Percentiles rank a stretch among this genome's conserved stretches.
These are phyloP conservation scores for Aethes cnicana DNA, from an alignment of 2,888 invertebrate genomes.

Conservation along the genomic window DNA sequence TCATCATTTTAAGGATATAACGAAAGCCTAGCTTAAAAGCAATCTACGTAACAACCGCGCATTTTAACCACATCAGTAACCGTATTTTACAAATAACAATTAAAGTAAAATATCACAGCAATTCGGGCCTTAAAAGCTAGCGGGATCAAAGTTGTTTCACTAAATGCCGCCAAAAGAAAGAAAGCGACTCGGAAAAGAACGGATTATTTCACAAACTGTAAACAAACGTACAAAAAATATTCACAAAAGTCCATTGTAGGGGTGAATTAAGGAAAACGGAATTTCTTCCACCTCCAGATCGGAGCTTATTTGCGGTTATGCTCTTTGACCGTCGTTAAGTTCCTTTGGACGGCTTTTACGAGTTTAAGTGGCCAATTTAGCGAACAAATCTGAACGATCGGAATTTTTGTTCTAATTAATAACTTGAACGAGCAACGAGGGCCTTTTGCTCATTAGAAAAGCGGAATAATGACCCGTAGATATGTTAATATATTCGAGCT, in stretches of 20 bases:
- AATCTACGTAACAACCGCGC: background rate
- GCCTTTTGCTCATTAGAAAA: conserved; percentile 67
- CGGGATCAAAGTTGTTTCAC: conserved; percentile 12
- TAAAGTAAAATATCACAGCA: conserved; percentile 13
- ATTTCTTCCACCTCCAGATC: conserved; percentile 75
- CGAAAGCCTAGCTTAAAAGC: too few species aligned
- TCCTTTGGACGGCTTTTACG: conserved; percentile 78
- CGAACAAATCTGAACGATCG: conserved; percentile 78
- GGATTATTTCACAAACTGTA: conserved; percentile 67
- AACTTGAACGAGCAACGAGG: conserved; percentile 63
- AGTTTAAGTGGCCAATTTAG: conserved; percentile 81
- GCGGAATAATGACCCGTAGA: conserved; percentile 60
- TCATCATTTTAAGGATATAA: too few species aligned
- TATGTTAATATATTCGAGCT: conserved; percentile 60
- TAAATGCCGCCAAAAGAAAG: conserved; percentile 26
- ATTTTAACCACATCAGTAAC: background rate
- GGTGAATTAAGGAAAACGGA: conserved; percentile 78
- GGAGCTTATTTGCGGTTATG: conserved; percentile 82
- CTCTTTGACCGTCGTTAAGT: conserved; percentile 82
- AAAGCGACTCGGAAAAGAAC: conserved; percentile 32
- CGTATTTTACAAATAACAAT: conserved; percentile 17
- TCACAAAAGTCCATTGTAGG: conserved; percentile 68
- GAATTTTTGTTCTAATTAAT: conserved; percentile 81
- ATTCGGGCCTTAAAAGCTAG: conserved; percentile 13
- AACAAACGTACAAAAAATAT: conserved; percentile 63